phyloP scores from a whole-genome alignment of 2,888 invertebrate species.

The Asteroscopus sphinx region DNA sequence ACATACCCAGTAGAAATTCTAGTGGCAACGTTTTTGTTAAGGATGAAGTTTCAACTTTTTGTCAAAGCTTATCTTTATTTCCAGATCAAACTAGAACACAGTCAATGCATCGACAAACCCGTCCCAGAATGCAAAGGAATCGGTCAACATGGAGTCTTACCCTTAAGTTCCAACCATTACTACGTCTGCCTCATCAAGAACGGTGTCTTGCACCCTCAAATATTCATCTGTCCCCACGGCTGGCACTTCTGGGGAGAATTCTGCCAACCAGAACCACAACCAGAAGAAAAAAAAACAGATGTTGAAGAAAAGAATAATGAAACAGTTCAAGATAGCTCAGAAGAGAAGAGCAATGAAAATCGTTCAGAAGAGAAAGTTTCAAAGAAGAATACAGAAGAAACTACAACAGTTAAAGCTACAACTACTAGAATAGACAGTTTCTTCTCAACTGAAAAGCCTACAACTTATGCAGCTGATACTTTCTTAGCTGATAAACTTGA shows the following conservation, averaged over 20 bases:
- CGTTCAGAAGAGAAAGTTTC: constrained; percentile 22
- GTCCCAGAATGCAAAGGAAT: constrained; percentile 75
- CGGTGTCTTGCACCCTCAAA: constrained; percentile 73
- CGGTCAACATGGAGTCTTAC: constrained; percentile 75
- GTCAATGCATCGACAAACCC: constrained; percentile 76
- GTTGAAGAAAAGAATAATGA: not conserved
- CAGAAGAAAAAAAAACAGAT: constrained; percentile 36
- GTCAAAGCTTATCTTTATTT: constrained; percentile 6
- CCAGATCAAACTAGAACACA: constrained; percentile 74
- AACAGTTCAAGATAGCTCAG: constrained; percentile 15
- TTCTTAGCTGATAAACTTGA: constrained; percentile 84
- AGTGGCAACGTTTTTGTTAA: too few relatives aligned
- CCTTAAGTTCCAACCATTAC: constrained; percentile 78
- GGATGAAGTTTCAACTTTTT: not conserved
- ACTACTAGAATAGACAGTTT: constrained; percentile 68
- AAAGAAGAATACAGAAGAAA: constrained; percentile 19
- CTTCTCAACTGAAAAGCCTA: constrained; percentile 79
- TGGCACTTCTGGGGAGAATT: constrained; percentile 80
- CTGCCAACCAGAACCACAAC: constrained; percentile 71
- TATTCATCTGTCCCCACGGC: constrained; percentile 85
- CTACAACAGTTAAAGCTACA: constrained; percentile 37
- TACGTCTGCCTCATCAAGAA: constrained; percentile 78
- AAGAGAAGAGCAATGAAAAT: constrained; percentile 29
- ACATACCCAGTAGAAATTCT: too few relatives aligned
- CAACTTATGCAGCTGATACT: constrained; percentile 75